Conservation (phyloP, 2,113 vertebrate species). For the Forbesichthys papilliferus region DNA sequence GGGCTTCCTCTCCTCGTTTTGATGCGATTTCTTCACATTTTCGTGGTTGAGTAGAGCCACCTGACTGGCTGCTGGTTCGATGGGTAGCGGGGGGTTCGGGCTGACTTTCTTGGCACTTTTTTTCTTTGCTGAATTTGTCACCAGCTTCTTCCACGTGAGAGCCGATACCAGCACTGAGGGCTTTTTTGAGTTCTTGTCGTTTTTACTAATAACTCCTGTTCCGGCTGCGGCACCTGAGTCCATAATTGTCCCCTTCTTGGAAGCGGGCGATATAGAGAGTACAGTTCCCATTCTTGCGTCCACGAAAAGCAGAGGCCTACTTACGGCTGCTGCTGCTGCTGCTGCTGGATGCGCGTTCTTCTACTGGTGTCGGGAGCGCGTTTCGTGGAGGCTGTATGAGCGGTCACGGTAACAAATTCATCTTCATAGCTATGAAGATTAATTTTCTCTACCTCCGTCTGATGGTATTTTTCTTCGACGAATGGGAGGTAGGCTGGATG, state of each 20-base stretch:
- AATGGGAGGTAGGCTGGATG: neutral
- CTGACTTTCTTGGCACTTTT: constrained; percentile 90
- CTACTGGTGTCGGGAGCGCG: constrained; percentile 45
- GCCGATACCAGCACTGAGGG: constrained; percentile 87
- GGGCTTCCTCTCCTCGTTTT: constrained; percentile 64
- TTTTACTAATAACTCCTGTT: constrained; percentile 46
- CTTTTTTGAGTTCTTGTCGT: constrained; percentile 86
- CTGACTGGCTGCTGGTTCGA: constrained; percentile 51
- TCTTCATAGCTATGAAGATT: constrained; percentile 49
- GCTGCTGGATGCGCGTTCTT: constrained; percentile 29
- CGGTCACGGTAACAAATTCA: constrained; percentile 58
- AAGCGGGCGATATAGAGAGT: constrained; percentile 85
- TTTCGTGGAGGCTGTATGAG: constrained; percentile 5
- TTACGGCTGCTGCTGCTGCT: constrained; percentile 40
- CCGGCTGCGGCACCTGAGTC: constrained; percentile 48
- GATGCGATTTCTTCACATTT: constrained; percentile 64
- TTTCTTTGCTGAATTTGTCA: constrained; percentile 87
- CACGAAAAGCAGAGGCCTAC: constrained; percentile 17
- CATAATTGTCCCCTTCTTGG: constrained; percentile 77
- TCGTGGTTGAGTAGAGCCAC: constrained; percentile 74
- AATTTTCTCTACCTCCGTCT: neutral
- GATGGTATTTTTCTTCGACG: neutral
- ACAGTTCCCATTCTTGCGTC: constrained; percentile 87
- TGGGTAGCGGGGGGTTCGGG: constrained; percentile 76
- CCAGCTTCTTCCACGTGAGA: constrained; percentile 88